phyloP scores from a whole-genome alignment of 1,140 invertebrate species.

The Trachymyrmex cornetzi region DNA sequence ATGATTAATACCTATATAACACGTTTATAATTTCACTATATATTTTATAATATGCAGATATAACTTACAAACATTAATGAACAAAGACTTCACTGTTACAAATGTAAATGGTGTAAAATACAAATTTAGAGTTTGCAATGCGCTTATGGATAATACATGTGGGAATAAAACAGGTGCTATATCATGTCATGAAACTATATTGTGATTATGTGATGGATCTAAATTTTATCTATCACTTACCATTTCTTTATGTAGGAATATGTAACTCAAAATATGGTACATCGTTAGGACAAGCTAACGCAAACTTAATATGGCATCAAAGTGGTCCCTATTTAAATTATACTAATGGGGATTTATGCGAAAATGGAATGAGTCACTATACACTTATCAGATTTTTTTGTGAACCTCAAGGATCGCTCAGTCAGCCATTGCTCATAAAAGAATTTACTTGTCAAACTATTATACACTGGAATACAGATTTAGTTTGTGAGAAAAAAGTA shows the following conservation, averaged over 20 bases:
- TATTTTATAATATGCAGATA: conserved; percentile 73
- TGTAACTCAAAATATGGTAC: conserved; percentile 74
- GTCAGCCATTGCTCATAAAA: conserved; percentile 83
- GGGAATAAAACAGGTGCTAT: conserved; percentile 72
- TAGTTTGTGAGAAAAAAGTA: conserved; percentile 85
- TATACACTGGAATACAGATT: conserved; percentile 85
- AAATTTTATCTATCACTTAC: background rate
- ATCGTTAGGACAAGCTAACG: conserved; percentile 85
- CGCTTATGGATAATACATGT: conserved; percentile 70
- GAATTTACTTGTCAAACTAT: conserved; percentile 84
- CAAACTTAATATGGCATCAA: conserved; percentile 85
- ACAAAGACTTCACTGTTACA: conserved; percentile 52
- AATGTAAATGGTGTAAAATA: conserved; percentile 68
- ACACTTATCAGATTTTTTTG: conserved; percentile 87
- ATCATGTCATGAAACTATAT: conserved; percentile 10
- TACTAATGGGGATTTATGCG: conserved; percentile 84
- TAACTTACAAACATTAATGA: conserved; percentile 74
- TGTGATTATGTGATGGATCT: background rate
- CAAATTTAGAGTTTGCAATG: conserved; percentile 78
- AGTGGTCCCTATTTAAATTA: conserved; percentile 87
- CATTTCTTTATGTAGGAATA: conserved; percentile 73
- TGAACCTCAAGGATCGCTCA: conserved; percentile 79
- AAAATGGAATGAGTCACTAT: conserved; percentile 77
- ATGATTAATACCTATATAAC: background rate
- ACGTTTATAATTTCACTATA: conserved; percentile 35